These are phyloP conservation scores for Kryphioiulus occultus DNA, from an alignment of 2,888 invertebrate genomes.

Conservation along the genomic window DNA sequence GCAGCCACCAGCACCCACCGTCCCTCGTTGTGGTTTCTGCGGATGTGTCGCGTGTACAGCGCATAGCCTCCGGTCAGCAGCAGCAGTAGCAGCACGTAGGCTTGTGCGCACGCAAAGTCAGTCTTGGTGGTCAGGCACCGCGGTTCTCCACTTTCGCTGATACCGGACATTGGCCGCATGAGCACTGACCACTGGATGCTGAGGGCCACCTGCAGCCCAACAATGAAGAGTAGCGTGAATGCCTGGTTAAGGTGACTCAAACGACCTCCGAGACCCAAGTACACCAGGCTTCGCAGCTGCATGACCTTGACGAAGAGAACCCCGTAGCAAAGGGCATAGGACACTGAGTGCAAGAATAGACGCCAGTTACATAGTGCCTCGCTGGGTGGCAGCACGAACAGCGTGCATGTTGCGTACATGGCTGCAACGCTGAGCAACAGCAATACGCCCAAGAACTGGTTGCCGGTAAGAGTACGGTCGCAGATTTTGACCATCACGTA, in stretches of 20 bases:
- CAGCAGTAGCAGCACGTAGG: slow-evolving; percentile 58
- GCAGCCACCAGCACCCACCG: slow-evolving; percentile 59
- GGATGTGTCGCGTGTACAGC: slow-evolving; percentile 59
- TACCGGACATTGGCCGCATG: slow-evolving; percentile 46
- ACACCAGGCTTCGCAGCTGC: slow-evolving; percentile 61
- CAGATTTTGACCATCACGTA: slow-evolving; percentile 61
- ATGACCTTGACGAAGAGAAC: slow-evolving; percentile 62
- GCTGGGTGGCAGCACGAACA: slow-evolving; percentile 60
- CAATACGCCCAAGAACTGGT: slow-evolving; percentile 59
- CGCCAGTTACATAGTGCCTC: slow-evolving; percentile 59
- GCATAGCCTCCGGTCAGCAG: slow-evolving; percentile 59
- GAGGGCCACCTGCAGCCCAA: slow-evolving; percentile 58
- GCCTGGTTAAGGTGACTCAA: slow-evolving; percentile 53
- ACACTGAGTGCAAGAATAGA: slow-evolving; percentile 60
- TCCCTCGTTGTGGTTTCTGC: slow-evolving; percentile 61
- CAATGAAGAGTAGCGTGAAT: slow-evolving; percentile 53
- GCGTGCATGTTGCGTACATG: slow-evolving; percentile 59
- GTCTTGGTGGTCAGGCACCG: slow-evolving; percentile 57
- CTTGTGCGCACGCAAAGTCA: slow-evolving; percentile 59
- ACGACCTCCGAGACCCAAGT: slow-evolving; percentile 61
- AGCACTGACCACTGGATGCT: slow-evolving; percentile 59
- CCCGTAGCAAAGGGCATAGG: slow-evolving; percentile 61
- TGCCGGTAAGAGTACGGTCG: slow-evolving; percentile 60
- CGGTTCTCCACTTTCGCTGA: slow-evolving; percentile 54
- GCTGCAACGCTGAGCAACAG: slow-evolving; percentile 60